Evolutionary conservation across 2,113 vertebrate species (phyloP).

Genomic region (Melanerpes aurifrons): DNA sequence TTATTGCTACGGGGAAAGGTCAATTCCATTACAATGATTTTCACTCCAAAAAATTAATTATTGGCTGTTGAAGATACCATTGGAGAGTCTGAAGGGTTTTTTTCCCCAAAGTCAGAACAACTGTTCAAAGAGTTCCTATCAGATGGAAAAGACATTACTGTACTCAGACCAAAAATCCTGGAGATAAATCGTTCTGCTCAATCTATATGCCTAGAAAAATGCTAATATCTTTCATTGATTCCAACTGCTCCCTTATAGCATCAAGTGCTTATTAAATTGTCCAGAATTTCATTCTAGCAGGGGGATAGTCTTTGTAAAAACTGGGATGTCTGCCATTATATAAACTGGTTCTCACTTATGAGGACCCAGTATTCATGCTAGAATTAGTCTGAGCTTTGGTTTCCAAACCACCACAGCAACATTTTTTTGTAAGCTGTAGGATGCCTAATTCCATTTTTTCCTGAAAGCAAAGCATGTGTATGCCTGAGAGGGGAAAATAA

Average conservation of each 20-base stretch:
- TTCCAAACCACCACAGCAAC: not conserved
- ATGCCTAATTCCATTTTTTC: not conserved
- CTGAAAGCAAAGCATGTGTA: not conserved
- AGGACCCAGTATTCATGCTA: not conserved
- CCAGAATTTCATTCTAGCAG: not conserved
- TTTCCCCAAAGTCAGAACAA: conserved; percentile 23
- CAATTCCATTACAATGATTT: conserved; percentile 50
- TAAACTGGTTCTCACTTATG: not conserved
- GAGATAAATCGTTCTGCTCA: not conserved
- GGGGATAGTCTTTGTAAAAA: not conserved
- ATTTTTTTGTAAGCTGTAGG: not conserved
- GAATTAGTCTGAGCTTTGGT: not conserved
- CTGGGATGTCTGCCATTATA: not conserved
- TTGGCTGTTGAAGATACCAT: conserved; percentile 7
- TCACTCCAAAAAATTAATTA: conserved; percentile 44
- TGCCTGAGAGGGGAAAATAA: no score
- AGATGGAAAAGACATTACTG: not conserved
- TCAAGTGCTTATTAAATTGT: not conserved
- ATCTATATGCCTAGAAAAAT: not conserved
- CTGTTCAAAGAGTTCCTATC: not conserved
- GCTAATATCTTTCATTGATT: not conserved
- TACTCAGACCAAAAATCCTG: not conserved
- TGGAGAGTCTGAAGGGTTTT: not conserved
- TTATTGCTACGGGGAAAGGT: conserved; percentile 50
- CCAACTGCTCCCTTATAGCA: not conserved